Evolutionary conservation across 2,113 vertebrate species (phyloP), one percentile per base, ranked within the genome.

Genomic region (Corapipo altera): DNA sequence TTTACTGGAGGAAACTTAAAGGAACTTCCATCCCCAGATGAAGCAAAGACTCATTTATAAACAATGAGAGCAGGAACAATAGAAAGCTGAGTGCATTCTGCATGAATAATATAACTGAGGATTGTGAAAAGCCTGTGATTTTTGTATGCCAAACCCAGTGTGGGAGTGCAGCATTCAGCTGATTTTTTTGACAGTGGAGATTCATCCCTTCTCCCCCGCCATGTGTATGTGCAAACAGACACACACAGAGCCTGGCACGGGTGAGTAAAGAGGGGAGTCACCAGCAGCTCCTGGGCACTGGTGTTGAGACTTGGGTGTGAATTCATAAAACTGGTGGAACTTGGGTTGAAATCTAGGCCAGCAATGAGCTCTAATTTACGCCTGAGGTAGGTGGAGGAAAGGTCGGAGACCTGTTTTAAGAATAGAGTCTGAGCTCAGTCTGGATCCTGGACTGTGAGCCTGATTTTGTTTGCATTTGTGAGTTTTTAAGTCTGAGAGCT

Each of bases 41-140:
- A 95, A 95, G 87, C 39, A 64, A 79, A 81, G 85, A 65, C 64
- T 97, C 89, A 88, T 97, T 97, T 97, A 90, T 97, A 96, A 97
- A 95, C 89, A 94, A 95, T 86, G 93, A 75, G 62, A 73, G 54
- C 61, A 75, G 84, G 90, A 96, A 95, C 95, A 97, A 96, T 89
- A 73, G 94, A 88, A 89, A 94, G 76, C 89, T 93, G 81, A 95
- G 92, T 92, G 89, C 71, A 64, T 86, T 89, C 73, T 96, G 93
- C 89, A 96, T 93, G 80, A 97, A 96, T 95, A 97, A 94, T 96
- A 84, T 95, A 93, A 83, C 64, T 67, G 91, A 92, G 77, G 44
- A 33, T 80, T 92, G 74, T 96, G 83, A 91, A 77, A 89, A 93
- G 90, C 71, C 43, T 69, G 2, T 71, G 73, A 82, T 95, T 96